Evolutionary conservation across 2,888 invertebrate genomes (phyloP), one percentile per base, ranked within the genome.

Genomic region (Crocallis elinguaria): DNA sequence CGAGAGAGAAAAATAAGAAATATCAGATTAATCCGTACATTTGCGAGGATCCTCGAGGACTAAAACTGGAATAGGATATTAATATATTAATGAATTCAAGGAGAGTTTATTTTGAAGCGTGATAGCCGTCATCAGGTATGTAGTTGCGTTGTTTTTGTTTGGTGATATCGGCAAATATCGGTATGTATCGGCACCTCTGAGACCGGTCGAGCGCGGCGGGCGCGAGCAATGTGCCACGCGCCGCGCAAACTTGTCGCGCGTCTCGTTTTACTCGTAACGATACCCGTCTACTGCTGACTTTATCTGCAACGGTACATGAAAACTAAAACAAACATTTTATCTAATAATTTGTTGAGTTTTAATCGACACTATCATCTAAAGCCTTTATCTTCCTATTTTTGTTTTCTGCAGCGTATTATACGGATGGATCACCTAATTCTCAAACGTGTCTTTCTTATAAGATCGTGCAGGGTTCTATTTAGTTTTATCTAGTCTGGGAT

Each of bases 91-190:
- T 60, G 56, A 56, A 42, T 62, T 57, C 60, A 43, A 43, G 44
- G 19, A 61, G 59, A 54, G 60, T 71, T 69, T 66, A 66, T 72
- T 72, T 73, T 66, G 60, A 59, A 70, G 63, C 54, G 54, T 65
- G 69, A 70, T 72, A 69, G 66, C 63, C 65, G 68, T 69, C 71
- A 75, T 67, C 67, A 19, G 44, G 29, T 38, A 49, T 52, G 65
- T 61, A 63, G 66, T 64, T 64, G 62, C 73, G 65, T 76, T 74
- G 79, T 78, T 81, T 79, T 77, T 72, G 78, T 79, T 71, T 63
- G 64, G 16, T 27, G 50, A 46, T 62, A 55, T 57, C 54, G 45
- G 51, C 19, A 61, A 67, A 71, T 74, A 45, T 51, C 44, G 41
- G 35, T 19, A n/a, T 32, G 19, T 73, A 76, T 79, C 71, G 71